Evolutionary conservation across 2,888 invertebrate genomes (phyloP), one percentile per base, ranked within the genome.

Genomic region (Microplitis manilae): DNA sequence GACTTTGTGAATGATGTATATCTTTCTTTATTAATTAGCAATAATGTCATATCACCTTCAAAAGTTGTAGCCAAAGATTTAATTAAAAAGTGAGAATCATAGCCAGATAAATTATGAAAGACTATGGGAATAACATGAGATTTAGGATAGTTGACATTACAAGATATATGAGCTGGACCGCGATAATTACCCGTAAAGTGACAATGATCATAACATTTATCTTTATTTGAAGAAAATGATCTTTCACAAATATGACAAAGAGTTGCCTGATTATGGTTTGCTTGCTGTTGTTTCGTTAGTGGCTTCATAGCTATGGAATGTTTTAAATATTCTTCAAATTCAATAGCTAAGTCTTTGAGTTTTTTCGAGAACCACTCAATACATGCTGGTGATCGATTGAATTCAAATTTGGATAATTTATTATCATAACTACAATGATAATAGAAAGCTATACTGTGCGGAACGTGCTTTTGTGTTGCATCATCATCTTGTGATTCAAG

Each of bases 1-100:
- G 6, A n/a, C 73, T 83, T 85, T 1, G 82, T 84, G 77, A 87
- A 86, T 5, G 85, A 50, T 64, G 86, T 85, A 73, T 85, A 88
- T 76, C 82, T 82, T 73, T 81, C 83, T 73, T 83, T 79, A 70
- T 78, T 83, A 17, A 81, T 73, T 6, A 82, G 83, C 39, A 84
- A 65, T 5, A 85, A 59, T 8, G 73, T 69, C 7, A 84, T 62
- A 38, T 38, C 6, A 39, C 83, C 84, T 6, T 78, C 13, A 38
- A 84, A 81, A 41, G 65, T 9, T 13, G 73, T 78, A 17, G 78
- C 80, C 15, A 85, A 78, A 73, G 74, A 74, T 70, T 78, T 80
- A 40, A 85, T 83, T 9, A 84, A 73, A 72, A 84, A 85, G 73
- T 85, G 83, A 13, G 81, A 75, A 74, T 86, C 85, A 77, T 84